A percentile compares a stretch with the other conserved stretches of the same genome.
These are phyloP conservation scores for Cotesia vestalis DNA, from an alignment of 1,140 invertebrate genomes.

Conservation along the genomic window DNA sequence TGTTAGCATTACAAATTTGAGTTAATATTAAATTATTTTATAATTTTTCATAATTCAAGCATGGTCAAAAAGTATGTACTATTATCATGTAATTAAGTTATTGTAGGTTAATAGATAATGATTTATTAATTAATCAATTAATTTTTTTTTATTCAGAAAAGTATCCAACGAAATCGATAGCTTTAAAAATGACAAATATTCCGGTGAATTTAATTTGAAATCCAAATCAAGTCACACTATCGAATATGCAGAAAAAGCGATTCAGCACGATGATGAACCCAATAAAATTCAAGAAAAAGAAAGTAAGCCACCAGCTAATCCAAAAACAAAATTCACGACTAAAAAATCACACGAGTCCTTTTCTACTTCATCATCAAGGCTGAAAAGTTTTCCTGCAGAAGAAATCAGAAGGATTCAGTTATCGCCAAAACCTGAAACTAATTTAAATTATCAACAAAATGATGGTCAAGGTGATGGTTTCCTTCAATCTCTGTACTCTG, in stretches of 20 bases:
- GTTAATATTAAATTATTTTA: constrained; percentile 8
- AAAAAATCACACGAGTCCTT: constrained; percentile 33
- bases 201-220: background rate
- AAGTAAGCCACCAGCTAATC: background rate
- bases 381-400: constrained; percentile 51
- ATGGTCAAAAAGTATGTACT: background rate
- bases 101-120: background rate
- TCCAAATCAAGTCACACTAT: background rate
- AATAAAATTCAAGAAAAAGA: background rate
- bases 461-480: constrained; percentile 34
- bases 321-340: constrained; percentile 45
- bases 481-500: background rate
- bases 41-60: background rate
- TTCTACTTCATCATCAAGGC: constrained; percentile 41
- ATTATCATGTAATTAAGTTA: background rate
- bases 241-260: constrained; percentile 10
- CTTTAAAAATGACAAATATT: background rate
- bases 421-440: constrained; percentile 25
- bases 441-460: constrained; percentile 10
- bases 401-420: constrained; percentile 42
- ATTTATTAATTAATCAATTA: background rate
- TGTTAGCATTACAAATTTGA: background rate
- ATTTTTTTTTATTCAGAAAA: constrained; percentile 4
- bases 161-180: background rate
- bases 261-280: background rate